Percentiles rank a stretch among this genome's conserved stretches.
These are phyloP conservation scores for Syngnathus rostellatus DNA, from an alignment of 2,797 vertebrate genomes.

Conservation along the genomic window DNA sequence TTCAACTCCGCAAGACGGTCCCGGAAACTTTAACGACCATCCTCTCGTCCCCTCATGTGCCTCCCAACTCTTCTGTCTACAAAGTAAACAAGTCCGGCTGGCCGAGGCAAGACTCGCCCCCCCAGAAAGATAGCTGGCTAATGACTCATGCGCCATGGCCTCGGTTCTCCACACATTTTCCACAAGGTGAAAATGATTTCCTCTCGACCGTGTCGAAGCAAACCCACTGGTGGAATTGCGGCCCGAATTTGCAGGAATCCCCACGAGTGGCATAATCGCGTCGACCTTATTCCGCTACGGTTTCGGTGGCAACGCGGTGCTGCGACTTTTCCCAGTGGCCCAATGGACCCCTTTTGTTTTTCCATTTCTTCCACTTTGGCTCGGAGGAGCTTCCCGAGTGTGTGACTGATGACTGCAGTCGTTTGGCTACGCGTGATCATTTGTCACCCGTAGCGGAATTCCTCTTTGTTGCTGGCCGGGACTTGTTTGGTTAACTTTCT, in stretches of 20 bases:
- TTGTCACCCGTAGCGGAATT: slow-evolving; percentile 26
- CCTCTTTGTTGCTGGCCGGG: slow-evolving; percentile 24
- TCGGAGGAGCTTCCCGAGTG: slow-evolving; percentile 21
- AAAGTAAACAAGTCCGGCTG: slow-evolving; percentile 70
- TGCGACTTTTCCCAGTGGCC: neutral
- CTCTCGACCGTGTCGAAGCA: slow-evolving; percentile 50
- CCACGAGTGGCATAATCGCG: too few species aligned
- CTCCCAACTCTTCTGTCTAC: slow-evolving; percentile 60
- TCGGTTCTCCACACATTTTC: slow-evolving; percentile 66
- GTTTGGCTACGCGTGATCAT: slow-evolving; percentile 22
- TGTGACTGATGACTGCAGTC: slow-evolving; percentile 36
- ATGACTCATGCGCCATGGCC: slow-evolving; percentile 66
- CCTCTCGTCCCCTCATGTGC: slow-evolving; percentile 39
- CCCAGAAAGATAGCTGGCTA: slow-evolving; percentile 66
- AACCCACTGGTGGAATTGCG: slow-evolving; percentile 40
- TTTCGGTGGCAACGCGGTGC: too few species aligned
- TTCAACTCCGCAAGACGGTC: too few species aligned
- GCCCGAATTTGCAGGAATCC: neutral
- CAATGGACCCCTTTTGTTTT: neutral
- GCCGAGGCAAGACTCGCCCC: slow-evolving; percentile 57
- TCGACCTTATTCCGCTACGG: too few species aligned
- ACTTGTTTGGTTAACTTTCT: slow-evolving; percentile 29
- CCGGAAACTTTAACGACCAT: slow-evolving; percentile 4
- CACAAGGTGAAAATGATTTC: slow-evolving; percentile 68
- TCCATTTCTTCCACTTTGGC: slow-evolving; percentile 5